These are phyloP conservation scores for Brachionus paranguensis DNA, from an alignment of 1,140 invertebrate species.

Conservation along the genomic window DNA sequence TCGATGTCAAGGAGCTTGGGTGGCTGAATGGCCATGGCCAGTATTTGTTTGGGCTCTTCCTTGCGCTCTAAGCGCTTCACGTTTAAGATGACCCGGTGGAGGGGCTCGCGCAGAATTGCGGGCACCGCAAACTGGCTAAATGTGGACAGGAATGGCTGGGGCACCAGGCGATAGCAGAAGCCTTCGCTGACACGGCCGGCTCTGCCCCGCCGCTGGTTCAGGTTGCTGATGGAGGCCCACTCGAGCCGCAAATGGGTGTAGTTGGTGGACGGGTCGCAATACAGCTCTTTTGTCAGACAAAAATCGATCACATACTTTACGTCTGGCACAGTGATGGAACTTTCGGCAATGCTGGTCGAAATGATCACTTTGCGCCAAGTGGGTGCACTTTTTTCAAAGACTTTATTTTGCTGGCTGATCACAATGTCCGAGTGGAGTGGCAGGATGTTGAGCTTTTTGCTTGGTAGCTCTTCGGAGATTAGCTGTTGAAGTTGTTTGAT, in stretches of 20 bases:
- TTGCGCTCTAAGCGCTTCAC: constrained; percentile 72
- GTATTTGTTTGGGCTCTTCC: constrained; percentile 71
- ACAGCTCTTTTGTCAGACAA: constrained; percentile 77
- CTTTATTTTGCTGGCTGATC: constrained; percentile 49
- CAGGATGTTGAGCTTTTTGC: constrained; percentile 42
- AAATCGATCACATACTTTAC: constrained; percentile 74
- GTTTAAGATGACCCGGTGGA: constrained; percentile 75
- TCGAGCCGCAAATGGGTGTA: constrained; percentile 69
- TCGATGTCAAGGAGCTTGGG: constrained; percentile 75
- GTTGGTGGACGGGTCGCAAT: constrained; percentile 68
- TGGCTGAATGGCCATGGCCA: constrained; percentile 77
- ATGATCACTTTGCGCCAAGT: constrained; percentile 54
- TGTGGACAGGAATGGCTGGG: constrained; percentile 64
- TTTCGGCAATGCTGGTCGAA: constrained; percentile 56
- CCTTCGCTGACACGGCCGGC: constrained; percentile 78
- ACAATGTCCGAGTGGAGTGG: constrained; percentile 53
- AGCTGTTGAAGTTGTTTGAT: constrained; percentile 42
- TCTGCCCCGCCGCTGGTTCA: constrained; percentile 76
- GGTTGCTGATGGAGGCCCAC: constrained; percentile 84
- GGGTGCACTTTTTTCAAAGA: constrained; percentile 45
- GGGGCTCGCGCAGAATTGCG: constrained; percentile 64
- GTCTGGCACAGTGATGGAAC: constrained; percentile 55
- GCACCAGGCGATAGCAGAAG: constrained; percentile 76
- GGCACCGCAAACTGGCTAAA: constrained; percentile 46
- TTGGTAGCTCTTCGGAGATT: constrained; percentile 13